Evolutionary conservation across 2,113 vertebrate genomes (phyloP).

Genomic region (Alectura lathami): DNA sequence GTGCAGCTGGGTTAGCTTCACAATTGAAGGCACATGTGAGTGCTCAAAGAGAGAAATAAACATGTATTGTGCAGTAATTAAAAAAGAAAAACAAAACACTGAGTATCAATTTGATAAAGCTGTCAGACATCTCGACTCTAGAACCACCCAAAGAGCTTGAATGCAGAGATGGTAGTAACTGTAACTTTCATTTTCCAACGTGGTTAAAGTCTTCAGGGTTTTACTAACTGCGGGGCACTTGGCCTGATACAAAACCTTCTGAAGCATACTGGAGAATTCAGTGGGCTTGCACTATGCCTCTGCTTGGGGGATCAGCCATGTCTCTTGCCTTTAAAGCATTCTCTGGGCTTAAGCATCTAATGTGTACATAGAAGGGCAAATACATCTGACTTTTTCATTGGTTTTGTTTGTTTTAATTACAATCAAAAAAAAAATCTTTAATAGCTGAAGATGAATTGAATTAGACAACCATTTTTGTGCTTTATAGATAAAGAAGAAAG

Average conservation of each 20-base stretch:
- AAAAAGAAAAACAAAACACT: neutral
- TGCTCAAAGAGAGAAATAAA: rapidly evolving
- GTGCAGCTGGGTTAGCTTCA: neutral
- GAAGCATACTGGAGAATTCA: neutral
- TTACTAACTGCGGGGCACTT: neutral
- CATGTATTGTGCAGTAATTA: too few relatives aligned
- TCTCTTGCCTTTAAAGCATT: neutral
- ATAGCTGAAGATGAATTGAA: neutral
- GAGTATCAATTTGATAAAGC: neutral
- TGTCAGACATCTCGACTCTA: neutral
- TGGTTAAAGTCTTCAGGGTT: neutral
- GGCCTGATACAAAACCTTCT: neutral
- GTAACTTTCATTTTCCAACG: rapidly evolving
- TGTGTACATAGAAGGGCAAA: neutral
- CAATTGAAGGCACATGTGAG: neutral
- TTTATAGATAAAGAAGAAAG: neutral
- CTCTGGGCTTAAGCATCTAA: neutral
- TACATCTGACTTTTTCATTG: neutral
- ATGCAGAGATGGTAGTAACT: neutral
- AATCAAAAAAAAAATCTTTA: neutral
- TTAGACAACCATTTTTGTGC: neutral
- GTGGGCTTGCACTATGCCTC: neutral
- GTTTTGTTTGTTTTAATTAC: neutral
- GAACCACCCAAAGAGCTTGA: neutral
- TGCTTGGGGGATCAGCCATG: neutral